These are phyloP conservation scores for Condylura cristata DNA, from an alignment of 2,113 vertebrate genomes.

Conservation along the genomic window DNA sequence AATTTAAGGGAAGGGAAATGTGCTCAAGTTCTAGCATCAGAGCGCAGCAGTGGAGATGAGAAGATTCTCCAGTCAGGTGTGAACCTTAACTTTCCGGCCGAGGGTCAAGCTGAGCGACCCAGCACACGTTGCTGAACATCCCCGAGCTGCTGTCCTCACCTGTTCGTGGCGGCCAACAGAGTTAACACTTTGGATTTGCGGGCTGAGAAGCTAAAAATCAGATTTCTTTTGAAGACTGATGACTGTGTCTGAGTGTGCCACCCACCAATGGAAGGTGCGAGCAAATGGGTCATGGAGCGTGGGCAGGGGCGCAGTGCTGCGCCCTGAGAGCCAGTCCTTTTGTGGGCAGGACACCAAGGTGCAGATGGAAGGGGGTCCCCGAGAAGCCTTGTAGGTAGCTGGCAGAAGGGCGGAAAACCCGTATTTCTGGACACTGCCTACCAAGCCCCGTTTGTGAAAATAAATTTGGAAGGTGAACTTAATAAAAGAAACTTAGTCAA, in stretches of 20 bases:
- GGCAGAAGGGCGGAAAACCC: not conserved
- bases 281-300: too few species aligned
- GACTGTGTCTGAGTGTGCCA: not conserved
- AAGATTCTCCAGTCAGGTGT: not conserved
- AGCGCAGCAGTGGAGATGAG: not conserved
- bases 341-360: not conserved
- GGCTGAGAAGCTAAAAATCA: not conserved
- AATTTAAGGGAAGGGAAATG: not conserved
- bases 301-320: too few species aligned
- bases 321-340: too few species aligned
- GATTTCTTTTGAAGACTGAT: not conserved
- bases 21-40: not conserved
- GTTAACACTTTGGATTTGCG: not conserved
- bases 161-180: too few species aligned
- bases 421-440: conserved; percentile 29
- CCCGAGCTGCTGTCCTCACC: not conserved
- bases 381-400: not conserved
- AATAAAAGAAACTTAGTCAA: not conserved
- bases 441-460: not conserved
- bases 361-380: not conserved
- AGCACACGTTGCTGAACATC: not conserved
- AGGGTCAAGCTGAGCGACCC: not conserved
- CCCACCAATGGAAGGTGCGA: not conserved
- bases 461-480: not conserved
- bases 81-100: not conserved